phyloP scores from a whole-genome alignment of 1,140 invertebrate species.

The Zelostemma sp. region DNA sequence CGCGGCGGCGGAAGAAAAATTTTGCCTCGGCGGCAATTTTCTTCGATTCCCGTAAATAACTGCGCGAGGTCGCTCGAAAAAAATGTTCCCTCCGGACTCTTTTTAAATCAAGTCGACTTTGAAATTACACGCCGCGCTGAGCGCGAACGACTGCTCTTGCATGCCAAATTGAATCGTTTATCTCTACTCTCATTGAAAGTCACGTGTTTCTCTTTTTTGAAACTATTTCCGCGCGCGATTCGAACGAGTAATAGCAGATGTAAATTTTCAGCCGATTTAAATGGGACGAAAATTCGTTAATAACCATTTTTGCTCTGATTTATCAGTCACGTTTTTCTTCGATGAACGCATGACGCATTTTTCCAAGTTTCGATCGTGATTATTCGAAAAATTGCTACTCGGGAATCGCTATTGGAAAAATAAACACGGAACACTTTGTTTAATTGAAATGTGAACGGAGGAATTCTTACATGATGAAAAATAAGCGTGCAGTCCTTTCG shows the following conservation, averaged over 20 bases:
- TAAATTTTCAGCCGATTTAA: neutral
- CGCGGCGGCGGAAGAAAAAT: too few relatives aligned
- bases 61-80: too few relatives aligned
- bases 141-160: constrained; percentile 11
- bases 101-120: constrained; percentile 19
- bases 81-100: neutral
- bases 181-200: constrained; percentile 16
- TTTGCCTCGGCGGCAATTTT: too few relatives aligned
- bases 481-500: constrained; percentile 15
- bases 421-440: neutral
- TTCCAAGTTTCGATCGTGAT: too few relatives aligned
- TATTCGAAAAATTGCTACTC: too few relatives aligned
- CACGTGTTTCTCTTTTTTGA: constrained; percentile 9
- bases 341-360: neutral
- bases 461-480: constrained; percentile 27
- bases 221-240: neutral
- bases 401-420: neutral
- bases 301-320: neutral
- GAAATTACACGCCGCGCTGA: constrained; percentile 13
- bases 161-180: constrained; percentile 22
- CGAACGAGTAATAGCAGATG: neutral
- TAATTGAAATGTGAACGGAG: too few relatives aligned
- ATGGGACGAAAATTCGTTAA: neutral
- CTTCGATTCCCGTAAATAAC: neutral
- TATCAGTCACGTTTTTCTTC: neutral